Base-by-base conservation (phyloP, 2,797 vertebrate species). In the Myotis vivesi region DNA sequence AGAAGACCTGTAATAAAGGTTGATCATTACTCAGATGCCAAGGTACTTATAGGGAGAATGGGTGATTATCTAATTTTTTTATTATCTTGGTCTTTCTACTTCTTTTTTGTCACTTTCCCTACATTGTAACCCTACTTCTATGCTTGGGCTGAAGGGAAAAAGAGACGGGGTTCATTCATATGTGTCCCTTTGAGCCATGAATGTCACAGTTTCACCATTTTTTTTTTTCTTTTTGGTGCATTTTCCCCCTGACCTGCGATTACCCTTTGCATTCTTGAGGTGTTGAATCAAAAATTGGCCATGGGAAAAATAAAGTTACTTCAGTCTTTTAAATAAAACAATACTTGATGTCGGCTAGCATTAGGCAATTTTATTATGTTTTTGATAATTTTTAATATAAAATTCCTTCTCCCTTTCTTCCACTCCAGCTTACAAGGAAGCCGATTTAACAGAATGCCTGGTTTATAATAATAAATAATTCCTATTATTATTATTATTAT, bases 241-340 rank as follows among this genome's bases (percentile, higher is more conserved):
- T 46, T 86, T 88, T 15, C 36, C 20, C 62, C 2, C 38, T 2
- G 3, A 53, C 38, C 30, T 38, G 36, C 44, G 72, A 10, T 59
- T 66, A 66, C 1, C 13, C 5, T 73, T 85, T 59, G 44, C 5
- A 20, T 96, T 86, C 57, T 44, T 92, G 28, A 44, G 33, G 46
- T 69, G 19, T 93, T 68, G 76, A 62, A 55, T 94, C 38, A 77
- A 44, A 77, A 93, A n/a, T 82, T 89, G 57, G n/a, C 68, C 0
- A 0, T 81, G 55, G 88, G 79, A 87, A 92, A 93, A 95, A 89
- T 22, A 87, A 82, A 86, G 71, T 80, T 57, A 46, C 49, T 79
- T 68, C 12, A 71, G 22, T 72, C 25, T 94, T 95, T 69, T 86
- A 96, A 71, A 92, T 64, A 80, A 91, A 72, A 20, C 11, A 51